These are phyloP conservation scores for Chaetodon auriga DNA, from an alignment of 2,113 vertebrate genomes.

Conservation along the genomic window DNA sequence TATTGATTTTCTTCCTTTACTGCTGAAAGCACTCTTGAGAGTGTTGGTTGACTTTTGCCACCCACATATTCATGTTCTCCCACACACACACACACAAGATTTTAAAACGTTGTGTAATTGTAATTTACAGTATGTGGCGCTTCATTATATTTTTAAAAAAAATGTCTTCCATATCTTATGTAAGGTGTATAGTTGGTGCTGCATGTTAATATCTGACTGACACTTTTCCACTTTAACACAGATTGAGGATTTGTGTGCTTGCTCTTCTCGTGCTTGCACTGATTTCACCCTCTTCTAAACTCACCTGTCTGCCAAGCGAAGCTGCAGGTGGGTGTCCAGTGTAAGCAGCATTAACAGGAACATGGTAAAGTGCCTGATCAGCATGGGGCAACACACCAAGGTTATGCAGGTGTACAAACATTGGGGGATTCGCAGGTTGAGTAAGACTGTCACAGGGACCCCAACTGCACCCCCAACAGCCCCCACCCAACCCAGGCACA, in stretches of 20 bases:
- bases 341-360: slow-evolving; percentile 85
- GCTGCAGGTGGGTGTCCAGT: slow-evolving; percentile 80
- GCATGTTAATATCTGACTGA: neutral
- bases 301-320: slow-evolving; percentile 79
- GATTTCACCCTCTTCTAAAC: slow-evolving; percentile 19
- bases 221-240: neutral
- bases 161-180: neutral
- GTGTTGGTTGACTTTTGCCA: slow-evolving; percentile 23
- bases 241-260: neutral
- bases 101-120: neutral
- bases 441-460: slow-evolving; percentile 80
- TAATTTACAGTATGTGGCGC: neutral
- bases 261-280: neutral
- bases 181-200: neutral
- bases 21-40: slow-evolving; percentile 25
- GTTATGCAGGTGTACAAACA: slow-evolving; percentile 86
- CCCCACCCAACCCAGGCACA: slow-evolving; percentile 83
- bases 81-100: neutral
- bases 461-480: slow-evolving; percentile 77
- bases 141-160: neutral
- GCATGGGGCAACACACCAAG: slow-evolving; percentile 83
- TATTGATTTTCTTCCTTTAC: slow-evolving; percentile 51
- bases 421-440: slow-evolving; percentile 81
- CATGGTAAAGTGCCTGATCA: slow-evolving; percentile 86
- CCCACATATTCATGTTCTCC: slow-evolving; percentile 47